Base-by-base conservation (phyloP, 2,797 vertebrate genomes). In the Aulostomus chinensis region DNA sequence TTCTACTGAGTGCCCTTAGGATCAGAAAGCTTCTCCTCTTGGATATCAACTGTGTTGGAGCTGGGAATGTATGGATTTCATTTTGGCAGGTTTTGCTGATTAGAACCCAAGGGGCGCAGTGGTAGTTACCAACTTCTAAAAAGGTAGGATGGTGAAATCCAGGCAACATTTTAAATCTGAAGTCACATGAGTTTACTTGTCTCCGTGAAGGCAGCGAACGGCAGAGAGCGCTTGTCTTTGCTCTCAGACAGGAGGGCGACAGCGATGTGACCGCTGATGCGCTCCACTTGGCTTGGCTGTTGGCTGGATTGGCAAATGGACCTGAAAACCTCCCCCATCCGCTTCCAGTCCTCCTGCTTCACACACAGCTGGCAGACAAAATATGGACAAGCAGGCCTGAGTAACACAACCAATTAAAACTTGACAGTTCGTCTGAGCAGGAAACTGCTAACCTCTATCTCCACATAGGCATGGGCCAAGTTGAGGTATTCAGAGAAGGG, bases 171-270 rank as follows among this genome's bases (percentile, higher is more conserved):
- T 8, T 11, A 4, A n/a, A 17, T n/a, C 4, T 14, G 2, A 34
- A 15, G 3, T 31, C 1, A 16, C 1, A 4, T 3, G 1, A 6
- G n/a, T 31, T 29, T 90, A 98, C 96, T 93, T 69, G 87, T 84
- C 76, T 95, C 89, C 43, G 92, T 89, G 70, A 99, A 98, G 63
- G 81, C 76, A 73, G 89, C 93, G 46, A 94, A 98, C 35, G 96
- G 94, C 80, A 94, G 78, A 5, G 61, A 72, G 61, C 84, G 69
- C 68, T 58, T 92, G 59, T 94, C 85, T 73, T 91, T 90, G 58
- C 80, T 70, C 37, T 92, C 90, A 29, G 85, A 84, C 55, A 89
- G 85, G 31, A 98, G 83, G 1, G 90, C 86, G 43, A 91, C 83
- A 29, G 91, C 89, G 36, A 97, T 62, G 28, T 67, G 89, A 24